Base-by-base conservation (phyloP, 2,797 vertebrate genomes). In the Halcyon chelicuti region DNA sequence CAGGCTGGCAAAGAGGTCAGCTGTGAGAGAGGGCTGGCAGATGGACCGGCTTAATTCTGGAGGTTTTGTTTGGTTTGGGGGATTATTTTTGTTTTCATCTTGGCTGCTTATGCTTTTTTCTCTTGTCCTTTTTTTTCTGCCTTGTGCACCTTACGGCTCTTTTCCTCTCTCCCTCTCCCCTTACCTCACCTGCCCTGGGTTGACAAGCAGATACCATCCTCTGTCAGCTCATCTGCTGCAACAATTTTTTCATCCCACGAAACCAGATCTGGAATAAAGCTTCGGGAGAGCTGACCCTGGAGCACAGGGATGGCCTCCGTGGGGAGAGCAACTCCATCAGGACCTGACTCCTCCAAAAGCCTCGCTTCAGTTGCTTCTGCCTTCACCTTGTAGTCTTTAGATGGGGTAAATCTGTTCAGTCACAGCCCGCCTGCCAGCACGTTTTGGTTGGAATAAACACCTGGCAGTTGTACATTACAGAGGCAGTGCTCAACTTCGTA, bases 391-490 rank as follows among this genome's bases (percentile, higher is more conserved):
- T 15, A 19, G 21, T 1, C 0, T n/a, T 76, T 29, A 3, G 31
- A 16, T 26, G 33, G 33, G 17, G 17, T 14, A 33, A 77, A 47
- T 26, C 7, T 2, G 0, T 33, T n/a, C 44, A 19, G 33, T 4
- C 2, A 0, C 16, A 51, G 46, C 19, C 55, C 28, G 47, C 39
- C 66, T 63, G 54, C 42, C 3, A 7, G 18, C 33, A n/a, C 2
- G 1, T 35, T 70, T 31, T 31, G n/a, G 14, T 6, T 83, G 14
- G 11, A 35, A 22, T 39, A 65, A 86, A 28, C 21, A 25, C 40
- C 10, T 0, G 0, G 12, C 14, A 68, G 15, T 5, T 4, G 25
- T n/a, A 9, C 0, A 0, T 61, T 28, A 29, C 3, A 0, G 29
- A 40, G 35, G 54, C 61, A 72, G 35, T 2, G 3, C 46, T 79